Conservation (phyloP, 2,797 vertebrate genomes). For the Alectoris magna region DNA sequence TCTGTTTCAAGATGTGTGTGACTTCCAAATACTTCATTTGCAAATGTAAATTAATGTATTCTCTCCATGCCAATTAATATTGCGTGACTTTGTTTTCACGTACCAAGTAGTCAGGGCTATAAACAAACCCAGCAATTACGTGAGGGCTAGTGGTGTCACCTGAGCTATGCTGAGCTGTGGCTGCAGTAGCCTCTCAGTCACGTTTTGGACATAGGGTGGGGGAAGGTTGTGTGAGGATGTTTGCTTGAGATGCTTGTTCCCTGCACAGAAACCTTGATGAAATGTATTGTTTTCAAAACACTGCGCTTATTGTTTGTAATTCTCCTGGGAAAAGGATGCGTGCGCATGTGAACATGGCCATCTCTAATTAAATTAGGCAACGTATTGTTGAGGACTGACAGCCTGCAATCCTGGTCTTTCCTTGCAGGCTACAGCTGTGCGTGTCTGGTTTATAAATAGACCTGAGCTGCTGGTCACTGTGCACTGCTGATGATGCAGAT, state of each 20-base stretch:
- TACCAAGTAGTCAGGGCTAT: neutral
- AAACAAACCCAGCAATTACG: neutral
- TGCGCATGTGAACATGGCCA: neutral
- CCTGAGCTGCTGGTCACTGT: constrained; percentile 11
- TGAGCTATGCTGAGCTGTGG: too few relatives aligned
- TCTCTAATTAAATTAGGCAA: constrained; percentile 2
- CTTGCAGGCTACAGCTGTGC: neutral
- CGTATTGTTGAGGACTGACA: neutral
- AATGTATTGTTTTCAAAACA: neutral
- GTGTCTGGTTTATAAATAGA: constrained; percentile 62
- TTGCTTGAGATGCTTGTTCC: neutral
- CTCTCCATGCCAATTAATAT: neutral
- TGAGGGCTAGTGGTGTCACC: neutral
- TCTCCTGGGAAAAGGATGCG: neutral
- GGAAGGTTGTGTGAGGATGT: neutral
- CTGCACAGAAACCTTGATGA: neutral
- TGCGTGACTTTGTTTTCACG: neutral
- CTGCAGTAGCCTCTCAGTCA: neutral
- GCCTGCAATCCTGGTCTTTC: neutral
- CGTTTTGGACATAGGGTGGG: neutral
- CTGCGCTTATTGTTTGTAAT: neutral
- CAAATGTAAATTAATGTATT: neutral
- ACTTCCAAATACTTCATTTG: neutral
- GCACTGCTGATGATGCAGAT: constrained; percentile 50
- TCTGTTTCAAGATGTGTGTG: fast-evolving